Evolutionary conservation across 2,888 invertebrate species (phyloP).

Genomic region (Cantharis flavilabris): DNA sequence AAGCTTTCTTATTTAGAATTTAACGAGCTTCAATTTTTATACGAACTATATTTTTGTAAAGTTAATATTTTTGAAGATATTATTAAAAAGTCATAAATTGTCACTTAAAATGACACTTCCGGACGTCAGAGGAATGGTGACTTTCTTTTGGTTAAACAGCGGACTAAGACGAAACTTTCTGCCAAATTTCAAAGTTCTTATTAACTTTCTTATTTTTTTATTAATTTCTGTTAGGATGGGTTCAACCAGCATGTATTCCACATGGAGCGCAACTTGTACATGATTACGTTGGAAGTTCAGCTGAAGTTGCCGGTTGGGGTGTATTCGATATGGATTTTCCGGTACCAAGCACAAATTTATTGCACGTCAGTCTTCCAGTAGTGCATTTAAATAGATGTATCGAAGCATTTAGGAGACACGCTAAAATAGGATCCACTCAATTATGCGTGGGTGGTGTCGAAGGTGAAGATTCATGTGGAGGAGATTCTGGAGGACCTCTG

Average conservation of each 20-base stretch:
- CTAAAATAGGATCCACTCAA: conserved; percentile 23
- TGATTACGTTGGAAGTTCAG: conserved; percentile 51
- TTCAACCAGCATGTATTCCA: conserved; percentile 64
- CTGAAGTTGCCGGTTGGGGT: conserved; percentile 63
- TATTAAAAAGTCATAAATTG: no score
- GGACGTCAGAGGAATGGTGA: no score
- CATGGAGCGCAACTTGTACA: conserved; percentile 50
- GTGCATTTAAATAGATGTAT: conserved; percentile 39
- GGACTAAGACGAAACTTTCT: no score
- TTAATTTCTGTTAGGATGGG: conserved; percentile 55
- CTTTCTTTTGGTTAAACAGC: no score
- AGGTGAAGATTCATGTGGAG: conserved; percentile 64
- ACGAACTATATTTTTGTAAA: no score
- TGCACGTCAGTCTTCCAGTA: conserved; percentile 48
- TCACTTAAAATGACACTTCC: no score
- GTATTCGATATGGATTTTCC: conserved; percentile 35
- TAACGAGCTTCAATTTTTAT: no score
- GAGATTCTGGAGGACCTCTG: conserved; percentile 67
- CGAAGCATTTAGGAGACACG: conserved; percentile 7
- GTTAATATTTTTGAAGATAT: no score
- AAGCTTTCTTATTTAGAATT: no score
- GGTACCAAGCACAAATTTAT: conserved; percentile 43
- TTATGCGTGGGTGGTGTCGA: conserved; percentile 56
- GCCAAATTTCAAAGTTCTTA: no score
- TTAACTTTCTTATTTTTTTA: no score